These are phyloP conservation scores for Alethe castanea DNA, from an alignment of 2,113 vertebrate species.

Conservation along the genomic window DNA sequence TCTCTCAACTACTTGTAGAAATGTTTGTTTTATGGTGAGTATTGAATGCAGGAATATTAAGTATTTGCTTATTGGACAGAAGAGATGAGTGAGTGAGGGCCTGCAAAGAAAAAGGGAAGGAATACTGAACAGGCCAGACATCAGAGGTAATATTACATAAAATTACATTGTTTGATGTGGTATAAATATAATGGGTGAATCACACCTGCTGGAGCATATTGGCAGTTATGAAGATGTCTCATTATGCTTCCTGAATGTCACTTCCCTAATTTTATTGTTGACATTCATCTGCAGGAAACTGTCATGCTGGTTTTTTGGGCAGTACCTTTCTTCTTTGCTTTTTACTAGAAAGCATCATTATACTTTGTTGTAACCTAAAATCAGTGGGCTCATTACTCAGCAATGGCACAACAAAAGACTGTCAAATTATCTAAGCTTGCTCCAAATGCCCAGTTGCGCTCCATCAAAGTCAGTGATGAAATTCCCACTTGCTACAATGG, in stretches of 20 bases:
- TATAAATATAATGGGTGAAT: not conserved
- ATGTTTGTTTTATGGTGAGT: not conserved
- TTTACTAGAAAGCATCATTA: not conserved
- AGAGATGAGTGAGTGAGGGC: not conserved
- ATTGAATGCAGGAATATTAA: not conserved
- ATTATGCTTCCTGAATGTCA: not conserved
- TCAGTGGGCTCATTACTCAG: not conserved
- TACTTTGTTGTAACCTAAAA: not conserved
- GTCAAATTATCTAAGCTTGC: not conserved
- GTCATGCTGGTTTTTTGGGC: not conserved
- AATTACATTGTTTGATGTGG: not conserved
- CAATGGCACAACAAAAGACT: not conserved
- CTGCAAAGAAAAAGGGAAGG: not conserved
- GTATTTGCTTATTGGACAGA: not conserved
- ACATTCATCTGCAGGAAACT: not conserved
- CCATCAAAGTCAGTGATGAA: not conserved
- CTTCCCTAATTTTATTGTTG: not conserved
- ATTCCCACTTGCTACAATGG: not conserved
- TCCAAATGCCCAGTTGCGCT: not conserved
- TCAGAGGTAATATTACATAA: not conserved
- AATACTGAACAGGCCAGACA: rapidly evolving
- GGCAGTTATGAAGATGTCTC: not conserved
- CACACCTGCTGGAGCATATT: not conserved
- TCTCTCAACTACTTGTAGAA: not conserved
- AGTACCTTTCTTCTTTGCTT: not conserved